Evolutionary conservation across 2,888 invertebrate species (phyloP).

Genomic region (Zonitis immaculata): DNA sequence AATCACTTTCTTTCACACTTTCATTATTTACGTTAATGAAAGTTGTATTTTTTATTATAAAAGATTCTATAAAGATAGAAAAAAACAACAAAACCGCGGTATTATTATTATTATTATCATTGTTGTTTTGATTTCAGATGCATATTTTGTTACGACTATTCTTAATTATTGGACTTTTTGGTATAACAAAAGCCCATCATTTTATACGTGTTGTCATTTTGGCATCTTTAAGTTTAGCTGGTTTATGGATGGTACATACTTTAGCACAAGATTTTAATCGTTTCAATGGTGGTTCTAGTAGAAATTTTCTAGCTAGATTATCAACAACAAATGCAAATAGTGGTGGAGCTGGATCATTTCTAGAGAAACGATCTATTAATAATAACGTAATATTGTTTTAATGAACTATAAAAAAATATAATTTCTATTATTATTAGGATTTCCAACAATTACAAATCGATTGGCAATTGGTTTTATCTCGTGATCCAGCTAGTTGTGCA

Average conservation of each 20-base stretch:
- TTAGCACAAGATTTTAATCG: constrained; percentile 48
- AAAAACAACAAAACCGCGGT: not conserved
- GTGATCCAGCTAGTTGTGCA: constrained; percentile 49
- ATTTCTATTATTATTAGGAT: constrained; percentile 3
- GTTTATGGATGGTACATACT: constrained; percentile 50
- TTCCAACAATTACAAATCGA: constrained; percentile 24
- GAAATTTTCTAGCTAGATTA: too few relatives aligned
- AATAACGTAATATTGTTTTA: constrained; percentile 7
- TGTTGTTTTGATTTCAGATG: constrained; percentile 26
- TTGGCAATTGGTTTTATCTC: constrained; percentile 41
- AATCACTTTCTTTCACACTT: not conserved
- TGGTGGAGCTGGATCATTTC: constrained; percentile 13
- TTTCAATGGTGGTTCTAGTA: constrained; percentile 29
- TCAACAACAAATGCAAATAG: constrained; percentile 4
- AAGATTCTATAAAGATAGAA: not conserved
- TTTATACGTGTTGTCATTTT: constrained; percentile 46
- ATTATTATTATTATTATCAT: not conserved
- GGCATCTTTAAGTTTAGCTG: constrained; percentile 47
- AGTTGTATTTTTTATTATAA: not conserved
- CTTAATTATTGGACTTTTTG: constrained; percentile 27
- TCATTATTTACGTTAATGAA: not conserved
- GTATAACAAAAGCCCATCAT: constrained; percentile 43
- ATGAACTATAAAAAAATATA: not conserved
- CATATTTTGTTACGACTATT: constrained; percentile 26
- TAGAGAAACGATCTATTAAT: constrained; percentile 13